These are phyloP conservation scores for Odontamblyopus lacepedii DNA, from an alignment of 2,797 vertebrate genomes.

Conservation along the genomic window DNA sequence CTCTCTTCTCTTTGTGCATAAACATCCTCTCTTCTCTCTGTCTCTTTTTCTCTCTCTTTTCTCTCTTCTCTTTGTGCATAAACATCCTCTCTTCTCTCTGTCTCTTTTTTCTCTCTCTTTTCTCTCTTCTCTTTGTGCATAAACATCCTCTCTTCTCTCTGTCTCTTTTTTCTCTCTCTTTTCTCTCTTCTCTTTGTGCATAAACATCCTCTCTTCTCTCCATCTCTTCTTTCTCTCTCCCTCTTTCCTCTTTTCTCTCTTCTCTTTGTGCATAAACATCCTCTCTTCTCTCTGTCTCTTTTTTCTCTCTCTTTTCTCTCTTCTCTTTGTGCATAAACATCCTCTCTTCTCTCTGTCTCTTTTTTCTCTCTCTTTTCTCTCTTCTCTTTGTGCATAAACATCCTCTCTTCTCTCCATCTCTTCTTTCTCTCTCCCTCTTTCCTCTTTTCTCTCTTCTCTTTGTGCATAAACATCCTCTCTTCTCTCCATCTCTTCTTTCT, in stretches of 20 bases:
- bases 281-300: neutral
- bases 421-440: neutral
- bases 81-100: too few species aligned
- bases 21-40: too few species aligned
- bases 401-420: too few species aligned
- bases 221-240: neutral
- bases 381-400: too few species aligned
- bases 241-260: too few species aligned
- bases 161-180: neutral
- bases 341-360: slow-evolving; percentile 36
- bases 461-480: slow-evolving; percentile 36
- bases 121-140: too few species aligned
- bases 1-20: too few species aligned
- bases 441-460: slow-evolving; percentile 4
- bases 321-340: slow-evolving; percentile 34
- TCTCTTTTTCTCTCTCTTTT: neutral
- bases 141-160: too few species aligned
- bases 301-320: neutral
- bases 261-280: too few species aligned
- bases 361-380: slow-evolving; percentile 31
- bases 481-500: slow-evolving; percentile 49
- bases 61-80: too few species aligned
- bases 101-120: neutral
- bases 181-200: too few species aligned
- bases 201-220: too few species aligned